phyloP scores from a whole-genome alignment of 2,113 vertebrate species.

The Balaenoptera acutorostrata region DNA sequence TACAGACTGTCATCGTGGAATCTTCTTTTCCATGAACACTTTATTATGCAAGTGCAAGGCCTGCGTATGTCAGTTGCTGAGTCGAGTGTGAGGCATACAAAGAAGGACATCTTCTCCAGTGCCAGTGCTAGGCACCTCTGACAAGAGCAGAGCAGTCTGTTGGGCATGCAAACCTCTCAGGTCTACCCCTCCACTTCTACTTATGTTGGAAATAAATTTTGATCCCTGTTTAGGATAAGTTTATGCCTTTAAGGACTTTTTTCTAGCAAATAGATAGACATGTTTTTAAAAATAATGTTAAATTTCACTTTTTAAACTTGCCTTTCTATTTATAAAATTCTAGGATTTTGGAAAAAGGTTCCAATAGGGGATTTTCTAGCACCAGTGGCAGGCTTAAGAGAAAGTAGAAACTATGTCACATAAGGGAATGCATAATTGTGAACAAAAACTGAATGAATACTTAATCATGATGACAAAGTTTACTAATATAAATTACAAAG shows the following conservation, averaged over 20 bases:
- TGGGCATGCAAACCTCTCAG: background rate
- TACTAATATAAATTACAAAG: background rate
- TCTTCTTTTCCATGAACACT: background rate
- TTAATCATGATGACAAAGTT: background rate
- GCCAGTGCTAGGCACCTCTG: background rate
- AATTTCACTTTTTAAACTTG: background rate
- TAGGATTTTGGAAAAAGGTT: background rate
- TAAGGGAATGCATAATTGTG: background rate
- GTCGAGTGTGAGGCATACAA: background rate
- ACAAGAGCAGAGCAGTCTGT: background rate
- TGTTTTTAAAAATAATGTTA: background rate
- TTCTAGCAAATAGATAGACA: background rate
- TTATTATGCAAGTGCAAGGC: background rate
- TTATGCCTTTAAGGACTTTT: background rate
- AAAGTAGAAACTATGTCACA: background rate
- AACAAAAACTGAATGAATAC: background rate
- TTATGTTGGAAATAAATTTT: background rate
- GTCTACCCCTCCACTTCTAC: background rate
- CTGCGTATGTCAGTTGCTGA: background rate
- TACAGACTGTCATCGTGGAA: background rate
- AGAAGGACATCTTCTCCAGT: background rate
- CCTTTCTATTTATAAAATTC: background rate
- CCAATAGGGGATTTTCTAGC: background rate
- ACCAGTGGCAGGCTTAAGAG: background rate
- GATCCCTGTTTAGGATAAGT: background rate